Percentiles rank a stretch among this genome's conserved stretches.
Evolutionary conservation across 2,797 vertebrate genomes (phyloP).

Genomic region (Dendrocincla fuliginosa): DNA sequence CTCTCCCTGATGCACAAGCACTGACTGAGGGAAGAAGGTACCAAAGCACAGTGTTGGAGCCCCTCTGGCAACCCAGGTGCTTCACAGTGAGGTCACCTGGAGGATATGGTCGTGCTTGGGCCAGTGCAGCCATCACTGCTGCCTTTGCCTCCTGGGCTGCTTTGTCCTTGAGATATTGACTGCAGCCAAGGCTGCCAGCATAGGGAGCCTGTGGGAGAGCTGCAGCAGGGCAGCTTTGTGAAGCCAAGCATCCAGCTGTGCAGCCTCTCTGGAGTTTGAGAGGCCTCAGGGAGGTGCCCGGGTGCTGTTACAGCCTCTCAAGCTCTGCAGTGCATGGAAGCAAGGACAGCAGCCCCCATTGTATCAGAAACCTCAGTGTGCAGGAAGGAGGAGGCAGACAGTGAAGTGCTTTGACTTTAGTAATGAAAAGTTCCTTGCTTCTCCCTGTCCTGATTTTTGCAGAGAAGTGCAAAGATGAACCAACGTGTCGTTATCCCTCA

Average conservation of each 20-base stretch:
- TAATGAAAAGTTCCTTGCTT: neutral
- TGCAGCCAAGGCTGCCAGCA: neutral
- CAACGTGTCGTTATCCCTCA: neutral
- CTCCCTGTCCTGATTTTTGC: neutral
- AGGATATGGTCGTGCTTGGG: accelerated
- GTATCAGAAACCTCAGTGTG: neutral
- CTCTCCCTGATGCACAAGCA: neutral
- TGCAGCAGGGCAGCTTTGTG: neutral
- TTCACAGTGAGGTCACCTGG: neutral
- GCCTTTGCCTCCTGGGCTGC: neutral
- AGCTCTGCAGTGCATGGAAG: accelerated
- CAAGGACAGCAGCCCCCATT: neutral
- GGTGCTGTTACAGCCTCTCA: neutral
- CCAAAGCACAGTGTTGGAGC: neutral
- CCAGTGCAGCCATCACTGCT: neutral
- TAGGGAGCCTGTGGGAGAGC: neutral
- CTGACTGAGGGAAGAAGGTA: neutral
- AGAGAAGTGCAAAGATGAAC: neutral
- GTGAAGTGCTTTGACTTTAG: neutral
- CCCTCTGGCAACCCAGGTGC: neutral
- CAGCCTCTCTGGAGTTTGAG: accelerated
- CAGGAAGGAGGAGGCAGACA: neutral
- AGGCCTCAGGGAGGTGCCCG: neutral
- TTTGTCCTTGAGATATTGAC: neutral
- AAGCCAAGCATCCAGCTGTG: neutral